Evolutionary conservation across 2,113 vertebrate genomes (phyloP), one percentile per base, ranked within the genome.

Genomic region (Sakesphorus luctuosus): DNA sequence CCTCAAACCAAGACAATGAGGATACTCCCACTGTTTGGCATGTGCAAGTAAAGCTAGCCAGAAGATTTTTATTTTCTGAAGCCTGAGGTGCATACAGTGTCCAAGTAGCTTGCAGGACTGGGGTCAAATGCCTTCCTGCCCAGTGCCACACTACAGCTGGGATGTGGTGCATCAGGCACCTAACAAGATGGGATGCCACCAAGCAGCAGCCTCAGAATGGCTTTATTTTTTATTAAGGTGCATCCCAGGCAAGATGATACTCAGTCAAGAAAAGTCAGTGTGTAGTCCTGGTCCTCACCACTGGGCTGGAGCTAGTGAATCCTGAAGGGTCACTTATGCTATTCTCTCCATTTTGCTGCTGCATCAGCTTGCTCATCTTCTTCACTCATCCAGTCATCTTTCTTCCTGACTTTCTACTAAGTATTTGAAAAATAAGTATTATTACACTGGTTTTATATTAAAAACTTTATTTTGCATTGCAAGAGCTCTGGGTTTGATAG

Each of bases 141-240:
- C 40, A 35, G 43, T 76, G 71, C 28, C 58, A 58, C 0, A 0
- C 28, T 87, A 38, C 2, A 1, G 21, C 29, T 56, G 67, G 47
- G 52, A 61, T 26, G 62, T 46, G 46, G 38, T 5, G 0, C 0
- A 0, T 56, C 77, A 82, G 44, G 33, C 16, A 3, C 33, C 3
- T 47, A 38, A 36, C 0, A 7, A 49, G 40, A 76, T 18, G 23
- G 38, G 31, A 66, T 74, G 85, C 31, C 2, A 0, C 46, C 43
- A 43, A 62, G 50, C 53, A 88, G n/a, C 53, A 81, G 35, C 52
- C 56, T 74, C 38, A 47, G 9, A 11, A 55, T 0, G 0, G 43
- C 47, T 76, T 35, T 61, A 6, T 44, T 68, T 88, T 90, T 91
- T 24, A 43, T 35, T 50, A 49, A 55, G 15, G 28, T 18, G 15